phyloP scores from a whole-genome alignment of 2,888 invertebrate species.

The Lithophane leautieri region DNA sequence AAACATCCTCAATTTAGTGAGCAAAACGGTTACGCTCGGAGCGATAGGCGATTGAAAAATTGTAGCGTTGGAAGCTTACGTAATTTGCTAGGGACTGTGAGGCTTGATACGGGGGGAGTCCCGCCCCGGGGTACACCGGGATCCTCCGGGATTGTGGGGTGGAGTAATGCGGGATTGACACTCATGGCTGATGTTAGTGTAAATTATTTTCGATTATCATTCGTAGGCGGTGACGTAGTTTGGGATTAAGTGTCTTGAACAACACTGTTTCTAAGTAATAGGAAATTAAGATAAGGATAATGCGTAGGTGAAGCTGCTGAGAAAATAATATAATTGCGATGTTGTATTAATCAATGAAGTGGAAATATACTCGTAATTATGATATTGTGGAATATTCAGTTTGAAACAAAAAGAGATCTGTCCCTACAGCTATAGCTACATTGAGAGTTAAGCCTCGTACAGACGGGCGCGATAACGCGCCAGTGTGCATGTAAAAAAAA shows the following conservation, averaged over 20 bases:
- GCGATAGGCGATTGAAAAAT: slow-evolving; percentile 88
- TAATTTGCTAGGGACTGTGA: slow-evolving; percentile 81
- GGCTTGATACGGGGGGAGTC: slow-evolving; percentile 68
- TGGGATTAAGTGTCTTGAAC: slow-evolving; percentile 14
- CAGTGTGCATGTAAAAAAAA: no score
- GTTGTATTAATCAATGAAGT: not conserved
- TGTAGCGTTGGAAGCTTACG: slow-evolving; percentile 81
- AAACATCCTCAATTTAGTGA: slow-evolving; percentile 81
- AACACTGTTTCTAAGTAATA: slow-evolving; percentile 6
- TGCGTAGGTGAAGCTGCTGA: not conserved
- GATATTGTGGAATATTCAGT: not conserved
- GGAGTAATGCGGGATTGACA: slow-evolving; percentile 62
- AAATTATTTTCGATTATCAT: slow-evolving; percentile 61
- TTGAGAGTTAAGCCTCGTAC: no score
- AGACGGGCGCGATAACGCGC: no score
- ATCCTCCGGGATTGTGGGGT: slow-evolving; percentile 64
- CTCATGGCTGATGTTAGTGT: slow-evolving; percentile 58
- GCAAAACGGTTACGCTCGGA: slow-evolving; percentile 76
- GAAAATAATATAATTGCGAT: not conserved
- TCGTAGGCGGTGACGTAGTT: slow-evolving; percentile 9
- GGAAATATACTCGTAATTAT: not conserved
- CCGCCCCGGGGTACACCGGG: slow-evolving; percentile 66
- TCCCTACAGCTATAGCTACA: not conserved
- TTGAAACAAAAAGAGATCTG: not conserved
- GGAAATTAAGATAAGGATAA: not conserved